A percentile compares a stretch with the other conserved stretches of the same genome.
These are phyloP conservation scores for Lophura nycthemera DNA, from an alignment of 2,113 vertebrate species.

Conservation along the genomic window DNA sequence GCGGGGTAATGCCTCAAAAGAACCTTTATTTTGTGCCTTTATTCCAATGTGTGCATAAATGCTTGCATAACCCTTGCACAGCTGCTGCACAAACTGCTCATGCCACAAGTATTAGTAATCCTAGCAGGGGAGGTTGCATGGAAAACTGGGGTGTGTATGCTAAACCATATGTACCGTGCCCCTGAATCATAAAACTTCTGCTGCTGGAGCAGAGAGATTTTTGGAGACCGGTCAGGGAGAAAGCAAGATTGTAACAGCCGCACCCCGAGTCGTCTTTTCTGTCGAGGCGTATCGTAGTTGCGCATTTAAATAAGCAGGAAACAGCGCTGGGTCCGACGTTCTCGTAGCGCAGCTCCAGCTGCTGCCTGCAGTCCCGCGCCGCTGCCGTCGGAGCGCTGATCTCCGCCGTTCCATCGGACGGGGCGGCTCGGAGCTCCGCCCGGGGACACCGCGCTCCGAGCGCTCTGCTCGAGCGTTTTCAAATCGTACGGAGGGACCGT, in stretches of 20 bases:
- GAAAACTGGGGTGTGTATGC: slow-evolving; percentile 74
- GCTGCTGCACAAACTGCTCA: slow-evolving; percentile 70
- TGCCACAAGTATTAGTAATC: slow-evolving; percentile 76
- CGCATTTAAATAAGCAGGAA: slow-evolving; percentile 38
- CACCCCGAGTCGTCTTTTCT: slow-evolving; percentile 15
- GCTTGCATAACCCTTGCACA: slow-evolving; percentile 74
- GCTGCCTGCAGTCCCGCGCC: background rate
- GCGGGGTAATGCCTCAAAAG: slow-evolving; percentile 62
- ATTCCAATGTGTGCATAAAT: slow-evolving; percentile 62
- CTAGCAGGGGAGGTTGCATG: slow-evolving; percentile 72
- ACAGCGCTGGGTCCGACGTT: background rate
- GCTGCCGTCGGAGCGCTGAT: too few species aligned
- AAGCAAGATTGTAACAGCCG: slow-evolving; percentile 53
- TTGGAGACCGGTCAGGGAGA: slow-evolving; percentile 55
- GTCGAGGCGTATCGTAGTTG: slow-evolving; percentile 36
- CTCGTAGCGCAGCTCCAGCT: background rate
- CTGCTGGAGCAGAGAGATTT: slow-evolving; percentile 51
- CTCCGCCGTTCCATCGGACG: too few species aligned
- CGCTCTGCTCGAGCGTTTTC: background rate
- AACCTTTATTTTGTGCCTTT: slow-evolving; percentile 66
- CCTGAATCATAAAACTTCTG: slow-evolving; percentile 65
- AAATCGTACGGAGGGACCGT: background rate
- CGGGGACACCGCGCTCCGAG: too few species aligned
- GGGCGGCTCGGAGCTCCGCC: too few species aligned
- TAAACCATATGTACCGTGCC: slow-evolving; percentile 72